A percentile compares a stretch with the other conserved stretches of the same genome.
phyloP scores from a whole-genome alignment of 2,113 vertebrate genomes.

The Misgurnus anguillicaudatus region DNA sequence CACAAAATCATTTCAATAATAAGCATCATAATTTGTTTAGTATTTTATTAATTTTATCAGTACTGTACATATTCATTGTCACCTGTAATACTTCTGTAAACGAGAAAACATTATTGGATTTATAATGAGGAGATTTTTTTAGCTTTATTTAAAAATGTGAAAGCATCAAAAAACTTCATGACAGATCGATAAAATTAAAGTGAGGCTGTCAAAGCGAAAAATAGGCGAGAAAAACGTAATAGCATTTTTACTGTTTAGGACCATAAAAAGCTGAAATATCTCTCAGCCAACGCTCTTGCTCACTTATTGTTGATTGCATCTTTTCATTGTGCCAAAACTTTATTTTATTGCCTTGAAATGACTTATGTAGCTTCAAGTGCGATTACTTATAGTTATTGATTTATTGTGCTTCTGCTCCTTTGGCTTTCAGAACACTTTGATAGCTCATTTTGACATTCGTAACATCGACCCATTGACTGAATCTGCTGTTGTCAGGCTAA shows the following conservation, averaged over 20 bases:
- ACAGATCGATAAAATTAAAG: slow-evolving; percentile 61
- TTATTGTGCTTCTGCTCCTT: slow-evolving; percentile 44
- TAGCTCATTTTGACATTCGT: slow-evolving; percentile 50
- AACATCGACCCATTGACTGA: slow-evolving; percentile 38
- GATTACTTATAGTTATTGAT: slow-evolving; percentile 55
- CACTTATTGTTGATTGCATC: slow-evolving; percentile 55
- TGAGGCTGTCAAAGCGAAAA: slow-evolving; percentile 33
- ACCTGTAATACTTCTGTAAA: too few species aligned
- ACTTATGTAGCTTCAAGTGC: slow-evolving; percentile 32
- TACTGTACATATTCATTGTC: too few species aligned
- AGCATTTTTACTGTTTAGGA: slow-evolving; percentile 62
- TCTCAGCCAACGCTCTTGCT: slow-evolving; percentile 53
- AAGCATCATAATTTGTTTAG: too few species aligned
- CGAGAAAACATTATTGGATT: background rate
- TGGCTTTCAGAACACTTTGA: slow-evolving; percentile 24
- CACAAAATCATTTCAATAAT: too few species aligned
- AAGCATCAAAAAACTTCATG: background rate
- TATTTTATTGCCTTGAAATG: slow-evolving; percentile 46
- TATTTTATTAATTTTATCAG: too few species aligned
- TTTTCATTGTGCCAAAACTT: slow-evolving; percentile 44
- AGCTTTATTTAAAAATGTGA: background rate
- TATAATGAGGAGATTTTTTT: background rate
- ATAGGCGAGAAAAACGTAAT: slow-evolving; percentile 49
- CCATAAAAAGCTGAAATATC: slow-evolving; percentile 58
- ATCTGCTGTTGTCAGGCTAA: slow-evolving; percentile 2